phyloP scores from a whole-genome alignment of 2,888 invertebrate genomes.

The Eumacrocentrus americanus region DNA sequence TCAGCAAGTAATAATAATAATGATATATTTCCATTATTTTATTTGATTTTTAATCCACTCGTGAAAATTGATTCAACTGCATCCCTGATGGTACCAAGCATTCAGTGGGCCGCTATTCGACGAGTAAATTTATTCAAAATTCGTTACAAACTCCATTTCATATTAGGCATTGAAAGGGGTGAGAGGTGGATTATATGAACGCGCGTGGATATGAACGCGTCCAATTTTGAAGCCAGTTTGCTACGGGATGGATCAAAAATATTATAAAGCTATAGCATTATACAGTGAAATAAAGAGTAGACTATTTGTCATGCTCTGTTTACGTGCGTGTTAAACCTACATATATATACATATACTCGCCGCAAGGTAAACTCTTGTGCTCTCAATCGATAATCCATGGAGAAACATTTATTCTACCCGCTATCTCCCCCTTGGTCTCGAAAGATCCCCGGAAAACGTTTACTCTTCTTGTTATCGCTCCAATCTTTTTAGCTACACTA shows the following conservation, averaged over 20 bases:
- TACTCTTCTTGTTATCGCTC: slow-evolving; percentile 13
- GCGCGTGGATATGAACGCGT: slow-evolving; percentile 10
- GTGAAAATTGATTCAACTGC: too few relatives aligned
- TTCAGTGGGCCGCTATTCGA: too few relatives aligned
- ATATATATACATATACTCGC: slow-evolving; percentile 13
- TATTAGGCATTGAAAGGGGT: not conserved
- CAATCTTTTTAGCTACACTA: slow-evolving; percentile 2
- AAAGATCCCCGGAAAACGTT: slow-evolving; percentile 15
- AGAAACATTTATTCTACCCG: slow-evolving; percentile 33
- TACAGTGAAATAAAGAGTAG: not conserved
- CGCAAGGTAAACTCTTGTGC: slow-evolving; percentile 29
- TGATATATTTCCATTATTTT: too few relatives aligned
- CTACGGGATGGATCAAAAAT: not conserved
- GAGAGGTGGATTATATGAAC: too few relatives aligned
- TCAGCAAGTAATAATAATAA: too few relatives aligned
- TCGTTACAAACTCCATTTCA: slow-evolving; percentile 11
- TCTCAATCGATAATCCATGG: slow-evolving; percentile 34
- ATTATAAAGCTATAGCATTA: not conserved
- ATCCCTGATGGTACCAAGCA: too few relatives aligned
- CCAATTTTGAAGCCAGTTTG: slow-evolving; percentile 4
- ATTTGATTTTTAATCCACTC: too few relatives aligned
- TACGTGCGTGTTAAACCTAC: not conserved
- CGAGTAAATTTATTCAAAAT: slow-evolving; percentile 13
- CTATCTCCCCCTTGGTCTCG: slow-evolving; percentile 4
- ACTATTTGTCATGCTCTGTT: not conserved